These are phyloP conservation scores for Electrona antarctica DNA, from an alignment of 2,113 vertebrate species.

Conservation along the genomic window DNA sequence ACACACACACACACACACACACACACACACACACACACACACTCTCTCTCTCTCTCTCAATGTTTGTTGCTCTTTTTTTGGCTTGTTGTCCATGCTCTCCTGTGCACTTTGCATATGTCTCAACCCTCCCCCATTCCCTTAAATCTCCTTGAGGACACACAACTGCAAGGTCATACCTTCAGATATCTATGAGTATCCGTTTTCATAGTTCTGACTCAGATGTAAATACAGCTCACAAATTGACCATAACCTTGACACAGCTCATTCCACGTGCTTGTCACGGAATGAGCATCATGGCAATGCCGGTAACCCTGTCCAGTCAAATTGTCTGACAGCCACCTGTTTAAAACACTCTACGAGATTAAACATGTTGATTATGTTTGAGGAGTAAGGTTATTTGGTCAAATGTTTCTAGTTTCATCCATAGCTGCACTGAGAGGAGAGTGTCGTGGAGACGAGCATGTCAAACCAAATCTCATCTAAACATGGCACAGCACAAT, in stretches of 20 bases:
- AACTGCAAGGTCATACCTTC: slow-evolving; percentile 22
- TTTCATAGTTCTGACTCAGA: slow-evolving; percentile 27
- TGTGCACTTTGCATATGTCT: too few relatives aligned
- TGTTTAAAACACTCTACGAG: slow-evolving; percentile 27
- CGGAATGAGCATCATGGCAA: slow-evolving; percentile 15
- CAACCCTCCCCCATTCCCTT: too few relatives aligned
- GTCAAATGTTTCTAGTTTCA: slow-evolving; percentile 39
- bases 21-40: not conserved
- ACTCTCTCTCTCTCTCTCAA: not conserved
- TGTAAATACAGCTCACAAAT: slow-evolving; percentile 20
- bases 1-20: too few relatives aligned
- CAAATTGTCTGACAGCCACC: slow-evolving; percentile 30
- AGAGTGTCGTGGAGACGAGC: slow-evolving; percentile 1
- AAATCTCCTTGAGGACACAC: not conserved
- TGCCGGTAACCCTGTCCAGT: slow-evolving; percentile 31
- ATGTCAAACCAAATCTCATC: not conserved
- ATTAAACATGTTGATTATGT: slow-evolving; percentile 38
- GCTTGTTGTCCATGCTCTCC: too few relatives aligned
- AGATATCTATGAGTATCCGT: slow-evolving; percentile 10
- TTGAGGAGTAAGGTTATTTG: slow-evolving; percentile 35
- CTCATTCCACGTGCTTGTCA: slow-evolving; percentile 14
- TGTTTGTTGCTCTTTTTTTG: too few relatives aligned
- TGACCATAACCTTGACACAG: slow-evolving; percentile 40
- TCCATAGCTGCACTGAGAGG: slow-evolving; percentile 10
- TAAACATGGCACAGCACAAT: not conserved